Base-by-base conservation (phyloP, 1,140 invertebrate species). In the Dinothrombium tinctorium region DNA sequence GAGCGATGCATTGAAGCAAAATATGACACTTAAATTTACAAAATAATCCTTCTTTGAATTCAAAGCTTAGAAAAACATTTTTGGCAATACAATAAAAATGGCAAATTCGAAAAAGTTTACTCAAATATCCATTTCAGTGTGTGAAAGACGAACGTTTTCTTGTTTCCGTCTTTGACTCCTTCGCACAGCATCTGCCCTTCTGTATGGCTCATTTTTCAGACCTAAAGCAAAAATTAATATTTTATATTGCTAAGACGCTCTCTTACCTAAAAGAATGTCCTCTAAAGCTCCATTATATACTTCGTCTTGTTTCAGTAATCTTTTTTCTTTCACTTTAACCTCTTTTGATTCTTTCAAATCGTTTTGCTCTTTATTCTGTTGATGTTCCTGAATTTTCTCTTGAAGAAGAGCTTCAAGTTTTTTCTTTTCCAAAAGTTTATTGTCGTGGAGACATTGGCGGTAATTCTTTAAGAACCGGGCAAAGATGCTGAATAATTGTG, bases 261-360 rank as follows among this genome's bases (percentile, higher is more conserved):
- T 33, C 53, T 46, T 53, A 64, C 63, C 86, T 44, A 90, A 67
- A 36, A 96, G 64, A 49, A 96, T 94, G 57, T 95, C 87, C 56
- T 96, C 89, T 26, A 96, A 57, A 9, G 89, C 87, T 28, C 89
- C 89, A 61, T 96, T 89, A 56, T 95, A 94, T 1, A 94, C 86
- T 60, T 96, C 87, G 55, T 94, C 83, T 57, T 90, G 83, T 47
- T 82, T 82, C 45, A 94, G 63, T 6, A 92, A 63, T 58, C 89
- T 84, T 66, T 89, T 92, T 57, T 94, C 87, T 56, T 82, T 76
- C 35, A 90, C 83, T 51, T 77, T 47, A 9, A 22, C 12, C 28
- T 44, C 33, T 26, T 43, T 43, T 3, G 36, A 21, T 59, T 94
- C 87, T 60, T 80, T 82, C 57, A 90, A 89, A 52, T 92, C 81